phyloP scores from a whole-genome alignment of 2,113 vertebrate species.

The Centropus bengalensis region DNA sequence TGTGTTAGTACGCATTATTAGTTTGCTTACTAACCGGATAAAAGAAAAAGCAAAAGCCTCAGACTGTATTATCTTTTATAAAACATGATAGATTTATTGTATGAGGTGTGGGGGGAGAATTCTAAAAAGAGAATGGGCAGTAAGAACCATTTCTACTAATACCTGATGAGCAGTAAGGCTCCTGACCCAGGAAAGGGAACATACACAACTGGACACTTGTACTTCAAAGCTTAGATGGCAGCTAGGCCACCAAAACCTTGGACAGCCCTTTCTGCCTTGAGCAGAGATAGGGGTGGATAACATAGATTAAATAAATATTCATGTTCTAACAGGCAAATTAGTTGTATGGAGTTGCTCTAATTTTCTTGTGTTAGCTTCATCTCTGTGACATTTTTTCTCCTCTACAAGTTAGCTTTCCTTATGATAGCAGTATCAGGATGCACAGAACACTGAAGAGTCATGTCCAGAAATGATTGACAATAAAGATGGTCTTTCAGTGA shows the following conservation, averaged over 20 bases:
- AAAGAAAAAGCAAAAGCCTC: not conserved
- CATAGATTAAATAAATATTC: not conserved
- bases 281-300: not conserved
- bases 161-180: not conserved
- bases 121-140: not conserved
- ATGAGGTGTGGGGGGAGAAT: not conserved
- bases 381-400: not conserved
- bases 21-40: not conserved
- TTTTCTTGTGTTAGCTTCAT: not conserved
- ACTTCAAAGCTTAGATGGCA: not conserved
- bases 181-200: not conserved
- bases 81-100: not conserved
- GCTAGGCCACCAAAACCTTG: not conserved
- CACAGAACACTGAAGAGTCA: not conserved
- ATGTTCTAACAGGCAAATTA: not conserved
- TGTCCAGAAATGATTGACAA: fast-evolving
- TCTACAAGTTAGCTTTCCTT: not conserved
- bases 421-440: not conserved
- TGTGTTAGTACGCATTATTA: not conserved
- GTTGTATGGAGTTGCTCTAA: not conserved
- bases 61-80: not conserved
- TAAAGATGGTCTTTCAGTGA: not conserved
- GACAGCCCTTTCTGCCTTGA: not conserved
- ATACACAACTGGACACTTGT: not conserved
- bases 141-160: not conserved